Evolutionary conservation across 2,797 vertebrate species (phyloP).

Genomic region (Chloroceryle amazona): DNA sequence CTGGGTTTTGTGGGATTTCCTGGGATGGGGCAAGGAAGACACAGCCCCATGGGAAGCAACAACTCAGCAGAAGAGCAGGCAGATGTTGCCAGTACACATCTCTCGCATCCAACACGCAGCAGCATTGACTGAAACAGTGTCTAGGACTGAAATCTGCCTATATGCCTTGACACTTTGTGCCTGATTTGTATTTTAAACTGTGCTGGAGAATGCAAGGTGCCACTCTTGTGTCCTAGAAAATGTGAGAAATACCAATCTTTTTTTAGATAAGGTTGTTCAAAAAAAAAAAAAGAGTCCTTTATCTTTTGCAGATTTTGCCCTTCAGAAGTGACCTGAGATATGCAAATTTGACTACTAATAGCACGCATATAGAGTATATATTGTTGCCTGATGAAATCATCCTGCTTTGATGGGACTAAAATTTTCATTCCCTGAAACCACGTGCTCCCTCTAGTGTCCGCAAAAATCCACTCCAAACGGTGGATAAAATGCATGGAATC

Average conservation of each 20-base stretch:
- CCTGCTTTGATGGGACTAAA: neutral
- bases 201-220: accelerated
- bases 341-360: neutral
- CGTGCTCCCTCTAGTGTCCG: constrained; percentile 69
- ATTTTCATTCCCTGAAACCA: constrained; percentile 11
- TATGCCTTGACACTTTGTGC: neutral
- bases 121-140: neutral
- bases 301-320: neutral
- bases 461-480: constrained; percentile 13
- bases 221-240: neutral
- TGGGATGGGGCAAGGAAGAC: neutral
- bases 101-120: neutral
- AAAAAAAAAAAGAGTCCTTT: neutral
- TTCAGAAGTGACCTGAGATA: neutral
- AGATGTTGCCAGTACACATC: neutral
- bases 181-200: neutral
- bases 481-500: neutral
- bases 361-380: neutral
- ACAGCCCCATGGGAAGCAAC: accelerated
- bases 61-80: accelerated
- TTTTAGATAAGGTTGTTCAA: too few relatives aligned
- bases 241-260: accelerated
- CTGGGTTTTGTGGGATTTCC: neutral
- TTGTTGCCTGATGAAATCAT: neutral
- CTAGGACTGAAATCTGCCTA: neutral